Evolutionary conservation across 2,113 vertebrate genomes (phyloP).

Genomic region (Castor canadensis): DNA sequence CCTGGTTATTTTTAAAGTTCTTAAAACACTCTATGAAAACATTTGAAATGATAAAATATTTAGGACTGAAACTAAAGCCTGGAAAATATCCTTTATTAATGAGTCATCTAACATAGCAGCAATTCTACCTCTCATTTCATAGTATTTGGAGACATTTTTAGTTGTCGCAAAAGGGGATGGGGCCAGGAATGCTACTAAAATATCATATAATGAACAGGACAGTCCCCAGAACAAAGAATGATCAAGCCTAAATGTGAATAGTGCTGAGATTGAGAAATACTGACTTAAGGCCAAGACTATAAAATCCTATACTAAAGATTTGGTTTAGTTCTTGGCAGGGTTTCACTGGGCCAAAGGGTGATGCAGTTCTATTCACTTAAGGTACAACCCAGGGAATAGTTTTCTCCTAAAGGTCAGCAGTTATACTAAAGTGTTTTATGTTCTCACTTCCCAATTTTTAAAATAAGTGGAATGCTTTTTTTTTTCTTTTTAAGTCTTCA

Average conservation of each 20-base stretch:
- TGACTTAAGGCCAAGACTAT: neutral
- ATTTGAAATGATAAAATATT: constrained; percentile 27
- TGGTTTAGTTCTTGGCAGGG: neutral
- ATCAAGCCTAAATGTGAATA: neutral
- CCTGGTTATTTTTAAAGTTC: neutral
- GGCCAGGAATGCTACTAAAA: neutral
- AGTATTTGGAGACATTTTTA: neutral
- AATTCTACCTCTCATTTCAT: neutral
- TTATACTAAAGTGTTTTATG: neutral
- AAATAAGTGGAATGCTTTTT: constrained; percentile 33
- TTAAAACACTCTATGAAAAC: constrained; percentile 35
- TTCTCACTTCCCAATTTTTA: neutral
- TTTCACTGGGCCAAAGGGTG: neutral
- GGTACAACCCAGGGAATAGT: neutral
- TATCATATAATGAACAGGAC: neutral
- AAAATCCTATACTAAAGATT: neutral
- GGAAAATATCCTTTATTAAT: constrained; percentile 22
- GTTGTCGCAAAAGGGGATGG: neutral
- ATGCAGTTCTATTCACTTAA: neutral
- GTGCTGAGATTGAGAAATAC: neutral
- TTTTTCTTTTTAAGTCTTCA: constrained; percentile 13
- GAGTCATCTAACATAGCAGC: neutral
- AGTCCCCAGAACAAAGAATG: neutral
- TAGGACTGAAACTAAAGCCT: constrained; percentile 32
- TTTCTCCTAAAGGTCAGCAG: neutral